phyloP scores from a whole-genome alignment of 2,888 invertebrate genomes.

The Pyrrhia umbra region DNA sequence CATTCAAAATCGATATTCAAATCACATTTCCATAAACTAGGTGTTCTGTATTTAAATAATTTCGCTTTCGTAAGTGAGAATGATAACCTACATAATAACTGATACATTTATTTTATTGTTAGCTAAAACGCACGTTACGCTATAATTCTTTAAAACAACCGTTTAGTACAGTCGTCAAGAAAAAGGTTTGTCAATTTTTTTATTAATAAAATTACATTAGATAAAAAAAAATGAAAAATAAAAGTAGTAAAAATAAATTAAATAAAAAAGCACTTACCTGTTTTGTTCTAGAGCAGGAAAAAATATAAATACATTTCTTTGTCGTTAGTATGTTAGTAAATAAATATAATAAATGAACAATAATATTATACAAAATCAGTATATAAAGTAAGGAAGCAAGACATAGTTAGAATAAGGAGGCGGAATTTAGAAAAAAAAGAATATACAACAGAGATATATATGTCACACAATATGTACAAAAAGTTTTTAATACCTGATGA shows the following conservation, averaged over 20 bases:
- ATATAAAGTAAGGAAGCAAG: slow-evolving; percentile 84
- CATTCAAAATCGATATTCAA: no score
- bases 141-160: background rate
- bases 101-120: background rate
- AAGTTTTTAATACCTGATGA: slow-evolving; percentile 76
- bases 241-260: slow-evolving; percentile 3
- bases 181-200: background rate
- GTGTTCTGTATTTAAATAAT: no score
- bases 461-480: slow-evolving; percentile 60
- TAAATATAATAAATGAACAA: slow-evolving; percentile 26
- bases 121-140: no score
- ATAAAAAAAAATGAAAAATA: background rate
- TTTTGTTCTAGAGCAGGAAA: slow-evolving; percentile 31
- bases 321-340: slow-evolving; percentile 69
- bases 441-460: slow-evolving; percentile 69
- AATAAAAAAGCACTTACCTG: slow-evolving; percentile 66
- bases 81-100: no score
- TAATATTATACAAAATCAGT: slow-evolving; percentile 54
- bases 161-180: background rate
- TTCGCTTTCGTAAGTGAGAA: no score
- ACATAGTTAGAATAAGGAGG: slow-evolving; percentile 87
- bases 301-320: background rate
- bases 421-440: slow-evolving; percentile 69
- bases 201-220: background rate
- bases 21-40: no score